These are phyloP conservation scores for Cladorhizidae sp. DNA, from an alignment of 37 sponge, comb jelly and placozoan genomes.

Conservation along the genomic window DNA sequence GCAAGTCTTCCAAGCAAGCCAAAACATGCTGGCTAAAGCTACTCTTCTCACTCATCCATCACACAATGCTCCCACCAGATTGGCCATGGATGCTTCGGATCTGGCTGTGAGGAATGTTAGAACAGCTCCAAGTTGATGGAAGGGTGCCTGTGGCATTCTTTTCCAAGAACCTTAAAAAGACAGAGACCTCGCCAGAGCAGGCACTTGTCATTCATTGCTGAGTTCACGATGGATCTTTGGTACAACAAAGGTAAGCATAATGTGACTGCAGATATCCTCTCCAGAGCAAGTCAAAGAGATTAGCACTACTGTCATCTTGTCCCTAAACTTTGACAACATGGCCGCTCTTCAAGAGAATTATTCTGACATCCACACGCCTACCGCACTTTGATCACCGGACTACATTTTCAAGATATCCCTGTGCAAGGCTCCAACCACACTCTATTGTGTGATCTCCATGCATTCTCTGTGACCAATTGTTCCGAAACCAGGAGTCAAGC, in stretches of 20 bases:
- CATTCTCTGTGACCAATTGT: constrained; percentile 29
- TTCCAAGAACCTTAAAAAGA: too few relatives aligned
- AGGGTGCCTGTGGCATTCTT: not conserved
- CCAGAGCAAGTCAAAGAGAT: not conserved
- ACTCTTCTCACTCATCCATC: too few relatives aligned
- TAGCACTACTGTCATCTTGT: too few relatives aligned
- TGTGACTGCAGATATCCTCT: constrained; percentile 10
- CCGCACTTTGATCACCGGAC: constrained; percentile 11
- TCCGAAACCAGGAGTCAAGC: constrained; percentile 9
- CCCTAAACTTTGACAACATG: constrained; percentile 32
- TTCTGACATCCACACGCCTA: constrained; percentile 20
- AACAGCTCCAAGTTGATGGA: not conserved
- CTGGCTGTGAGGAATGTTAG: not conserved
- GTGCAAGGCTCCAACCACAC: not conserved
- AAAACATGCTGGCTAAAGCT: too few relatives aligned
- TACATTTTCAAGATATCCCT: constrained; percentile 20
- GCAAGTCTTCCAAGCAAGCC: too few relatives aligned
- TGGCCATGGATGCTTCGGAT: not conserved
- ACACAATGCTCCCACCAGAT: too few relatives aligned
- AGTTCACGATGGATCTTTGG: too few relatives aligned
- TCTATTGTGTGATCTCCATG: constrained; percentile 42
- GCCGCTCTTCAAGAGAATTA: too few relatives aligned
- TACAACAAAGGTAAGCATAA: too few relatives aligned
- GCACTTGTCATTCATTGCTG: constrained; percentile 28
- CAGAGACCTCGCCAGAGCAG: too few relatives aligned